Evolutionary conservation across 2,113 vertebrate species (phyloP).

Genomic region (Sitta europaea): DNA sequence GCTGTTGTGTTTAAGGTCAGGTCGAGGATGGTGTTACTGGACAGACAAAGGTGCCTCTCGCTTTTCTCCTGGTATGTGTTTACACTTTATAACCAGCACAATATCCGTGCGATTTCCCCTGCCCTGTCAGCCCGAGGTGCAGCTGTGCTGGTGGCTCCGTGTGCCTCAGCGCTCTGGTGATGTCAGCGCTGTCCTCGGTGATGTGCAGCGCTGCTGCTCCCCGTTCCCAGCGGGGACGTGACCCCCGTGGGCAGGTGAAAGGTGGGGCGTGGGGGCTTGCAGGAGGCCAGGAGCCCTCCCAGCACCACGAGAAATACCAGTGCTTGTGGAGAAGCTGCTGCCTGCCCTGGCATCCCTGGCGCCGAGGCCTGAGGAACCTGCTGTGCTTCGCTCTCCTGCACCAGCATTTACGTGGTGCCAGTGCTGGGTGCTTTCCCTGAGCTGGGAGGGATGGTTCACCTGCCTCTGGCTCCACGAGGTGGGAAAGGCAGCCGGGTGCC

Average conservation of each 20-base stretch:
- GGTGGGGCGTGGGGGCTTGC: neutral
- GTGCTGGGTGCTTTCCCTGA: neutral
- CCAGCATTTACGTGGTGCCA: rapidly evolving
- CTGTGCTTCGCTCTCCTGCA: neutral
- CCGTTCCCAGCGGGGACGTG: rapidly evolving
- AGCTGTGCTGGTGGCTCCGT: neutral
- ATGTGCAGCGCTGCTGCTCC: neutral
- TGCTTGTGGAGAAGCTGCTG: neutral
- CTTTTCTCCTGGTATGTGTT: neutral
- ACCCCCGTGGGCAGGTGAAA: neutral
- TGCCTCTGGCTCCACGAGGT: rapidly evolving
- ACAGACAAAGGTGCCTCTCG: neutral
- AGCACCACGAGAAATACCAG: rapidly evolving
- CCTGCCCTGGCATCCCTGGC: rapidly evolving
- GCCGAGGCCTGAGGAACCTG: neutral
- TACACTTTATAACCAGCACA: neutral
- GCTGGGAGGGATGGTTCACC: neutral
- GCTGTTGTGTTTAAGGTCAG: neutral
- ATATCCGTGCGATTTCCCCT: rapidly evolving
- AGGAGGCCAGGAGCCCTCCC: neutral
- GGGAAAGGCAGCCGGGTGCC: neutral
- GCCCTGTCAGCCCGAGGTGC: rapidly evolving
- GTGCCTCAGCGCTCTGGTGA: rapidly evolving
- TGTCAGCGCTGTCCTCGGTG: no score
- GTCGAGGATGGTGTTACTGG: neutral